A percentile compares a stretch with the other conserved stretches of the same genome.
These are phyloP conservation scores for Euwallacea fornicatus DNA, from an alignment of 1,140 invertebrate species.

Conservation along the genomic window DNA sequence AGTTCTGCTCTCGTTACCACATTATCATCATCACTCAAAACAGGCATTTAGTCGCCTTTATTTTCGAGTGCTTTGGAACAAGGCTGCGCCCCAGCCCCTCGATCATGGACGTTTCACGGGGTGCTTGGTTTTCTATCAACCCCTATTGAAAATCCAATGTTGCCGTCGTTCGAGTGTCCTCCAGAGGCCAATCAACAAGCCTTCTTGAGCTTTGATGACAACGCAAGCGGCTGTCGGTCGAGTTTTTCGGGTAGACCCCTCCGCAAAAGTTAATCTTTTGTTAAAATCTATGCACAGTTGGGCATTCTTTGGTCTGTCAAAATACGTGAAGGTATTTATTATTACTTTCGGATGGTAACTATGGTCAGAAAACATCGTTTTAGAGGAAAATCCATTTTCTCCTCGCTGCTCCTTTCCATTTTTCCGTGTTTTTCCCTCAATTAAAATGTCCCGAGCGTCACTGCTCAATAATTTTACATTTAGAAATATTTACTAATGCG, in stretches of 20 bases:
- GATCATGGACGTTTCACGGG: constrained; percentile 18
- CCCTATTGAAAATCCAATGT: constrained; percentile 15
- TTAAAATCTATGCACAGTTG: background rate
- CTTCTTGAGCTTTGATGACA: constrained; percentile 13
- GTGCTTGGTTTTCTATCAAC: constrained; percentile 13
- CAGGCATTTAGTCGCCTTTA: constrained; percentile 3
- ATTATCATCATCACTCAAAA: constrained; percentile 22
- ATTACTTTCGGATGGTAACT: too few relatives aligned
- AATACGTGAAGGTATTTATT: too few relatives aligned
- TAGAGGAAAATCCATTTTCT: too few relatives aligned
- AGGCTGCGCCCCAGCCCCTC: constrained; percentile 5
- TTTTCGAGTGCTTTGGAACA: constrained; percentile 2
- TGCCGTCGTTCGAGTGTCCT: constrained; percentile 28
- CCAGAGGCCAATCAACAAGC: constrained; percentile 31
- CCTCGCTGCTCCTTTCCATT: too few relatives aligned
- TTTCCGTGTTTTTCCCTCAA: too few relatives aligned
- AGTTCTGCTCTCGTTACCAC: constrained; percentile 13
- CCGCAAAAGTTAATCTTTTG: constrained; percentile 31
- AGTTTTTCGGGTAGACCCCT: constrained; percentile 3
- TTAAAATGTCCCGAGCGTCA: too few relatives aligned
- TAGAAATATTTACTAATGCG: too few relatives aligned
- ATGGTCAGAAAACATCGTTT: too few relatives aligned
- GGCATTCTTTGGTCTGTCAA: too few relatives aligned
- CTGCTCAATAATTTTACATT: too few relatives aligned
- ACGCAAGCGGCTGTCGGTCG: constrained; percentile 13